phyloP scores from a whole-genome alignment of 1,140 invertebrate species.

The Nylanderia fulva region DNA sequence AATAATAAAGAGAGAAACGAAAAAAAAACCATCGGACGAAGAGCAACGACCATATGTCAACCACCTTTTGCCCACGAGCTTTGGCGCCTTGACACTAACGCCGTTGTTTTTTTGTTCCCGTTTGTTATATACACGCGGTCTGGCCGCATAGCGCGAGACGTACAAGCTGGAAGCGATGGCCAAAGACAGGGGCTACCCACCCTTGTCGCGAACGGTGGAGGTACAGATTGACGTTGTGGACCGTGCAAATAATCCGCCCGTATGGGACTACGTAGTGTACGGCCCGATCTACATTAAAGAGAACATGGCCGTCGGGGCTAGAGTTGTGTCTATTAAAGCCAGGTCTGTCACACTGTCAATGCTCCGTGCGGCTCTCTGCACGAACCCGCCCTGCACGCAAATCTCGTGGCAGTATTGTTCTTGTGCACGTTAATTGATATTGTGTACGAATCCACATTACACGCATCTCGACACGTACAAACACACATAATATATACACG shows the following conservation, averaged over 20 bases:
- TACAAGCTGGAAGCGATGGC: constrained; percentile 99
- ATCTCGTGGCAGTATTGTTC: constrained; percentile 86
- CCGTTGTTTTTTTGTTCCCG: constrained; percentile 88
- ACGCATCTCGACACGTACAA: constrained; percentile 43
- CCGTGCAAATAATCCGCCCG: constrained; percentile 98
- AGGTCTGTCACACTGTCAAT: constrained; percentile 92
- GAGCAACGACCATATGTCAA: constrained; percentile 47
- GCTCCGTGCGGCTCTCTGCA: constrained; percentile 76
- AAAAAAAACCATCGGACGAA: background rate
- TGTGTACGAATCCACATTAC: constrained; percentile 82
- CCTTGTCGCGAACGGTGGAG: constrained; percentile 97
- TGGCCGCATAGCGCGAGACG: constrained; percentile 94
- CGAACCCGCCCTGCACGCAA: constrained; percentile 84
- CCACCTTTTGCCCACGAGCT: constrained; percentile 69
- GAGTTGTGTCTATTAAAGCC: constrained; percentile 98
- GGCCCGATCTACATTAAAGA: constrained; percentile 98
- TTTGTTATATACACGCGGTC: constrained; percentile 83
- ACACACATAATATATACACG: constrained; percentile 15
- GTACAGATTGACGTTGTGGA: constrained; percentile 99
- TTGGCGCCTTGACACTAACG: constrained; percentile 70
- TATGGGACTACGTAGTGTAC: constrained; percentile 98
- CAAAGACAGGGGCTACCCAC: constrained; percentile 97
- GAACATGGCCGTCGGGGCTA: constrained; percentile 97
- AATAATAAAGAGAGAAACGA: background rate
- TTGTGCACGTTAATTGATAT: constrained; percentile 86